Percentiles rank a stretch among this genome's conserved stretches.
These are phyloP conservation scores for Coelinius sp. DNA, from an alignment of 2,888 invertebrate genomes.

Conservation along the genomic window DNA sequence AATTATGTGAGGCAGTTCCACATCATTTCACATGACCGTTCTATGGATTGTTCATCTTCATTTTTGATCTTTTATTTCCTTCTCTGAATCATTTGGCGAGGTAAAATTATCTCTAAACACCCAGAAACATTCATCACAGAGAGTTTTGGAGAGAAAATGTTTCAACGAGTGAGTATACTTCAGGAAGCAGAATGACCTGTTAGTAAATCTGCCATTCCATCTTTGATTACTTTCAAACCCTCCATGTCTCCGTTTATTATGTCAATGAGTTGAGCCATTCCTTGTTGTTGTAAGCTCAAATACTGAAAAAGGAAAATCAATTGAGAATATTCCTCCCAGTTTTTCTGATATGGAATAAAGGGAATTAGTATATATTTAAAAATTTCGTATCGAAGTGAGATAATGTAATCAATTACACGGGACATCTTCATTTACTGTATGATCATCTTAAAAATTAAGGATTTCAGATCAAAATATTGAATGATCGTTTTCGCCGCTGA, in stretches of 20 bases:
- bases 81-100: neutral
- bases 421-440: no score
- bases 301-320: slow-evolving; percentile 73
- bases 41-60: neutral
- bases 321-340: no score
- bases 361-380: no score
- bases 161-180: slow-evolving; percentile 23
- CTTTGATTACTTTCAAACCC: slow-evolving; percentile 84
- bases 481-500: no score
- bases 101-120: neutral
- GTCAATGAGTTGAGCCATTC: slow-evolving; percentile 87
- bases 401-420: no score
- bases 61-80: neutral
- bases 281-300: slow-evolving; percentile 88
- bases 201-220: slow-evolving; percentile 78
- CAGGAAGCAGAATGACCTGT: slow-evolving; percentile 61
- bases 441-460: no score
- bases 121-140: neutral
- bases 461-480: no score
- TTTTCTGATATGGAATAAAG: no score
- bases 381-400: no score
- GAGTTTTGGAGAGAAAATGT: neutral
- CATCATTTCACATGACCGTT: neutral
- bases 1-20: neutral
- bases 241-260: slow-evolving; percentile 86